Evolutionary conservation across 2,797 vertebrate genomes (phyloP), one percentile per base, ranked within the genome.

Genomic region (Erpetoichthys calabaricus): DNA sequence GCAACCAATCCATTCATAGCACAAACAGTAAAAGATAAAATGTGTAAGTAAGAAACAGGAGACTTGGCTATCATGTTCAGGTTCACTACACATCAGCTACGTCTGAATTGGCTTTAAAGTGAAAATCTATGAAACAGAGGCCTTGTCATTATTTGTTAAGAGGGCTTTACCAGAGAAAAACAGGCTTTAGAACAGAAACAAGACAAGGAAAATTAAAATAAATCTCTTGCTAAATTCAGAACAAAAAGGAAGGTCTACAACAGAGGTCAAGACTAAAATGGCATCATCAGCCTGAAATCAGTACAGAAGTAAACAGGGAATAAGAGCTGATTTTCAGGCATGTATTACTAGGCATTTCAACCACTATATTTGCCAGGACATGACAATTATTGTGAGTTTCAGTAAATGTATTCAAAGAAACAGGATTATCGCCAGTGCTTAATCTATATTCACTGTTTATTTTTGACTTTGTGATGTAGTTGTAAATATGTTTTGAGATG

Each of bases 331-430:
- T 25, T 25, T 25, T 25, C 25, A 25, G 25, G 25, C 25, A 25
- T 25, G 25, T 25, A 25, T 25, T n/a, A 9, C 4, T n/a, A 3
- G 45, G 5, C 42, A 55, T 7, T 44, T 43, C 45, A 6, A 56
- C 9, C 53, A 58, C 62, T 63, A 25, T 61, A 61, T 71, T 83
- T 85, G 86, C 85, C 85, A 25, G 25, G 25, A 25, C 25, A 25
- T 25, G 25, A 25, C 25, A 25, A 25, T 25, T 25, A 25, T 25
- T 25, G 25, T 25, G 25, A 25, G 25, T 25, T 25, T 25, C 25
- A 25, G 25, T 25, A 25, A 25, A 25, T 25, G 25, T 25, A 25
- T 25, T 25, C 25, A 25, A 25, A 25, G 25, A 25, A 25, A 25
- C 25, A 25, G 25, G 25, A 25, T 25, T 25, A 25, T 25, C 25